These are phyloP conservation scores for Zingel zingel DNA, from an alignment of 2,113 vertebrate species.

Conservation along the genomic window DNA sequence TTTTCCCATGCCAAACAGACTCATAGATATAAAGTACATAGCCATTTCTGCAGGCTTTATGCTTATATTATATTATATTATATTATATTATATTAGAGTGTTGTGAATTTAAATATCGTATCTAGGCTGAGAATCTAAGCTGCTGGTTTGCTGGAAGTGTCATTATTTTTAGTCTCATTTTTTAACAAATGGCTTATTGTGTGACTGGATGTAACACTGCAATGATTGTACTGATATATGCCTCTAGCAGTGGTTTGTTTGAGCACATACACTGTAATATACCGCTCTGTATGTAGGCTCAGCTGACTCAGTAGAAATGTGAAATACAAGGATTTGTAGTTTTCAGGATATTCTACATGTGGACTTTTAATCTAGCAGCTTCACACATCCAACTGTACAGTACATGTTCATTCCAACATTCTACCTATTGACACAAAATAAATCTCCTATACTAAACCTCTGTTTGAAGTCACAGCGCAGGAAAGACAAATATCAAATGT, in stretches of 20 bases:
- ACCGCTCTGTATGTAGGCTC: constrained; percentile 7
- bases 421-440: not conserved
- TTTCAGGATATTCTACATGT: not conserved
- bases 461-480: not conserved
- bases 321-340: not conserved
- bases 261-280: not conserved
- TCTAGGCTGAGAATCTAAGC: not conserved
- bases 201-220: constrained; percentile 7
- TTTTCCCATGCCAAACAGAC: constrained; percentile 22
- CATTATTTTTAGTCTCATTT: not conserved
- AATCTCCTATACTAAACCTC: not conserved
- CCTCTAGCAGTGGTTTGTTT: constrained; percentile 19
- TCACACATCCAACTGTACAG: too few relatives aligned
- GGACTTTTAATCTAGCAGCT: not conserved
- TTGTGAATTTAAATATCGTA: constrained; percentile 21
- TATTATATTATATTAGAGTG: too few relatives aligned
- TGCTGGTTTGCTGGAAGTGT: constrained; percentile 2
- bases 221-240: not conserved
- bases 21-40: constrained; percentile 15
- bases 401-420: too few relatives aligned
- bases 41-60: not conserved
- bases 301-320: constrained; percentile 9
- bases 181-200: constrained; percentile 16
- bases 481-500: not conserved
- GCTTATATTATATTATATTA: constrained; percentile 15